Evolutionary conservation across 2,113 vertebrate genomes (phyloP), one percentile per base, ranked within the genome.

Genomic region (Perca flavescens): DNA sequence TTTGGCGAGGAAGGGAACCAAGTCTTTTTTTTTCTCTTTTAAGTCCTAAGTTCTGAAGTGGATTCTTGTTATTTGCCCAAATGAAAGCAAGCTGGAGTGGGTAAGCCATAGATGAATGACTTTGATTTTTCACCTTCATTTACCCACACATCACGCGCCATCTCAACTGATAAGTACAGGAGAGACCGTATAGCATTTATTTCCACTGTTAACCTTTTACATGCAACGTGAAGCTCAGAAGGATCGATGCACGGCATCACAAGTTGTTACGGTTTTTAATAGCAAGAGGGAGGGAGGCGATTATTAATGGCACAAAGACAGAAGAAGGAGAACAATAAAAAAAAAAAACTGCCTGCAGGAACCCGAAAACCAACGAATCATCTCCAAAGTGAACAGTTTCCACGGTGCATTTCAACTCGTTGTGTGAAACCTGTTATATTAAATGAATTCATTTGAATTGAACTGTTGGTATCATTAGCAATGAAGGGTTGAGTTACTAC

Each of bases 21-120:
- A 22, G 46, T 17, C 54, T 65, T 76, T 61, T 28, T 28, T 28
- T 28, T 66, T 77, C 31, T 0, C 3, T 79, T 69, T 85, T 22
- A 67, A 78, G 34, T 67, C 57, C 4, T 12, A 75, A 53, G 34
- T 64, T 68, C 81, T 72, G 64, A 58, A 63, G 67, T 53, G 19
- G 64, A 52, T 76, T 82, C 14, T 54, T 58, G 58, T 66, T 79
- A 80, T 90, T 86, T 68, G 57, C 72, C 49, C 13, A 82, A 93
- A 90, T 86, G 54, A 79, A 84, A 90, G 77, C 81, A 88, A 89
- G 58, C 70, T 86, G 70, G 5, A 69, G 52, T 25, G 50, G 19
- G 65, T 74, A 63, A 88, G 70, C 74, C 82, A 74, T 40, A 21
- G 46, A 68, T 65, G 56, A 77, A 79, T 66, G 61, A 36, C 53